phyloP scores from a whole-genome alignment of 2,797 vertebrate species.

The Pangasius macronema region DNA sequence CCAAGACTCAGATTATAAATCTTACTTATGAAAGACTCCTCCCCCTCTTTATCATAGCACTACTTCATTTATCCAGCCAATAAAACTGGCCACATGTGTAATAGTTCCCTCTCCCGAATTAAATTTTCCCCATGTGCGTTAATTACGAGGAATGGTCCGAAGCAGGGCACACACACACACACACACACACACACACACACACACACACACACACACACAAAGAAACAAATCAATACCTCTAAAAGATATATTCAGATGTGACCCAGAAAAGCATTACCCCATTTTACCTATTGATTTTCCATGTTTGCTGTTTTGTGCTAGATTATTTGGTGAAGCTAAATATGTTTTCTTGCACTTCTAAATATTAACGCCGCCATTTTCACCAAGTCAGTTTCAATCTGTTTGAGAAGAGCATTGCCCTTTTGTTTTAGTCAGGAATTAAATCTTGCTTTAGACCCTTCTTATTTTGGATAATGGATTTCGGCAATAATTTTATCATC shows the following conservation, averaged over 20 bases:
- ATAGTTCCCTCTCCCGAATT: slow-evolving; percentile 63
- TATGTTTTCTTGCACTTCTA: slow-evolving; percentile 41
- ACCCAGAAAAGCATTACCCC: slow-evolving; percentile 77
- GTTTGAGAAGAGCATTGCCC: slow-evolving; percentile 19
- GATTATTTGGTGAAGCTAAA: slow-evolving; percentile 58
- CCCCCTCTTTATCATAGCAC: slow-evolving; percentile 75
- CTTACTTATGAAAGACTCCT: slow-evolving; percentile 73
- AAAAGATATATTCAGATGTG: slow-evolving; percentile 82
- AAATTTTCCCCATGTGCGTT: slow-evolving; percentile 67
- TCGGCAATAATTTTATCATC: slow-evolving; percentile 37
- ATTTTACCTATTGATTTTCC: slow-evolving; percentile 80
- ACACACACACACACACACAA: slow-evolving; percentile 57
- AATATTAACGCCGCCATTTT: slow-evolving; percentile 47
- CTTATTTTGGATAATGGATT: slow-evolving; percentile 39
- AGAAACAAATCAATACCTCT: slow-evolving; percentile 79
- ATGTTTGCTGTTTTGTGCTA: slow-evolving; percentile 60
- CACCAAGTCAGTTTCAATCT: slow-evolving; percentile 46
- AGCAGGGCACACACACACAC: slow-evolving; percentile 57
- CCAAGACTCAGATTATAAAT: slow-evolving; percentile 67
- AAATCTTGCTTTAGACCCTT: slow-evolving; percentile 42
- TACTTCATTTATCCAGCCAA: slow-evolving; percentile 70
- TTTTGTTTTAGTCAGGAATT: slow-evolving; percentile 27
- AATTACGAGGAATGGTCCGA: slow-evolving; percentile 77
- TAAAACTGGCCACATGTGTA: slow-evolving; percentile 62
- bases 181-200: slow-evolving; percentile 55